phyloP scores from a whole-genome alignment of 2,888 invertebrate genomes.

The Drosophila glabriapex region DNA sequence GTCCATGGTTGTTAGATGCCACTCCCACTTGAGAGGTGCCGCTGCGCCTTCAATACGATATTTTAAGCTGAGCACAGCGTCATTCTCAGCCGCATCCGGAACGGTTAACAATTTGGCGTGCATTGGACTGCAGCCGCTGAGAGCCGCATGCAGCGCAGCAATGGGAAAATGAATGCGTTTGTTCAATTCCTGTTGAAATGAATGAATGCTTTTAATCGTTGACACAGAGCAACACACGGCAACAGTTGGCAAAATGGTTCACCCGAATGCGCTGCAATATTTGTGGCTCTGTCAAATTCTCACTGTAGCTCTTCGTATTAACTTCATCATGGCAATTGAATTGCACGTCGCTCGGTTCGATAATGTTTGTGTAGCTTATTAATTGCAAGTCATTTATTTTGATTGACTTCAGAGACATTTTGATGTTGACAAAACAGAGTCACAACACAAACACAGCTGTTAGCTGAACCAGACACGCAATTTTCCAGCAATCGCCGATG shows the following conservation, averaged over 20 bases:
- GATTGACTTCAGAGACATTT: slow-evolving; percentile 41
- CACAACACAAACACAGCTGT: slow-evolving; percentile 29
- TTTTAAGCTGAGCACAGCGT: slow-evolving; percentile 63
- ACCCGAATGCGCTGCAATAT: slow-evolving; percentile 54
- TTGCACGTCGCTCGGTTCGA: background rate
- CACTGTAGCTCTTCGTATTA: slow-evolving; percentile 43
- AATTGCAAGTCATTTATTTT: slow-evolving; percentile 6
- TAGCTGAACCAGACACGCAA: background rate
- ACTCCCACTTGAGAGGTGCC: slow-evolving; percentile 69
- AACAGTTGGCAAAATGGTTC: background rate
- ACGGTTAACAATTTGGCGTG: slow-evolving; percentile 21
- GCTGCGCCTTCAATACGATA: slow-evolving; percentile 70
- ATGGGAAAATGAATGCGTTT: slow-evolving; percentile 78
- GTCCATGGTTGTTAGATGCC: slow-evolving; percentile 58
- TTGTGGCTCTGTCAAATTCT: slow-evolving; percentile 27
- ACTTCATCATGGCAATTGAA: slow-evolving; percentile 33
- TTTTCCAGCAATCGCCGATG: background rate
- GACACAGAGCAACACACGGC: background rate
- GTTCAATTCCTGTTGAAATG: slow-evolving; percentile 69
- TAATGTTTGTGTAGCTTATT: slow-evolving; percentile 3
- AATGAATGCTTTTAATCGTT: background rate
- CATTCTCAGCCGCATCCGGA: background rate
- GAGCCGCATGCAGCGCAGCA: slow-evolving; percentile 55
- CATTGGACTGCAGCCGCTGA: slow-evolving; percentile 43
- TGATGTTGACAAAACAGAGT: background rate